Evolutionary conservation across 2,113 vertebrate genomes (phyloP).

Genomic region (Acanthisitta chloris): DNA sequence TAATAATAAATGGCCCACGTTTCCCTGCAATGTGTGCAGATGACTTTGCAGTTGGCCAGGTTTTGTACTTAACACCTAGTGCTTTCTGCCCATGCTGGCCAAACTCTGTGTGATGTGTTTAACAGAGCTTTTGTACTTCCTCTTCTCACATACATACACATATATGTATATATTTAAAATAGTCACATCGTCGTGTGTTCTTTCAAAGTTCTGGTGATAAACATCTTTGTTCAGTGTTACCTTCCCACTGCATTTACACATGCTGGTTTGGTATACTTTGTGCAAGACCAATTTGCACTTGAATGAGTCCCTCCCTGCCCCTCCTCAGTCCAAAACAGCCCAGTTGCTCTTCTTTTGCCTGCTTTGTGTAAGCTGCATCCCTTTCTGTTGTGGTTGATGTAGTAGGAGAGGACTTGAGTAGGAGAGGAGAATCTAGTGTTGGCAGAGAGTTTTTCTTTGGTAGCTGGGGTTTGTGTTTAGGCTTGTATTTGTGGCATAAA

Average conservation of each 20-base stretch:
- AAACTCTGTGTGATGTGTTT: not conserved
- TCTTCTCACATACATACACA: not conserved
- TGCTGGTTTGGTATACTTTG: not conserved
- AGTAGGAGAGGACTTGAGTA: not conserved
- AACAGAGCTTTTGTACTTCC: not conserved
- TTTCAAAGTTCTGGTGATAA: not conserved
- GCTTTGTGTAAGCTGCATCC: not conserved
- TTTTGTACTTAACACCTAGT: not conserved
- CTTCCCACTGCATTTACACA: not conserved
- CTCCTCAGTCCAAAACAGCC: not conserved
- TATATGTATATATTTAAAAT: not conserved
- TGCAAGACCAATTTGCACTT: not conserved
- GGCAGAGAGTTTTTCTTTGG: not conserved
- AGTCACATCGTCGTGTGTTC: not conserved
- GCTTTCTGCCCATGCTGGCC: accelerated
- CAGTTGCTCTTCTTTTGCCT: not conserved
- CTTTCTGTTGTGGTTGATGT: not conserved
- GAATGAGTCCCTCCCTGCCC: not conserved
- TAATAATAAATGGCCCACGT: not conserved
- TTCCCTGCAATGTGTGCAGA: not conserved
- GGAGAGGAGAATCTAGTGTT: not conserved
- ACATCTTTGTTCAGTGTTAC: not conserved
- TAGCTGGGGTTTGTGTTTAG: not conserved
- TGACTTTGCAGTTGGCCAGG: not conserved
- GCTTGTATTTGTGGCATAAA: not conserved